phyloP scores from a whole-genome alignment of 2,113 vertebrate genomes.

The Scophthalmus maximus region DNA sequence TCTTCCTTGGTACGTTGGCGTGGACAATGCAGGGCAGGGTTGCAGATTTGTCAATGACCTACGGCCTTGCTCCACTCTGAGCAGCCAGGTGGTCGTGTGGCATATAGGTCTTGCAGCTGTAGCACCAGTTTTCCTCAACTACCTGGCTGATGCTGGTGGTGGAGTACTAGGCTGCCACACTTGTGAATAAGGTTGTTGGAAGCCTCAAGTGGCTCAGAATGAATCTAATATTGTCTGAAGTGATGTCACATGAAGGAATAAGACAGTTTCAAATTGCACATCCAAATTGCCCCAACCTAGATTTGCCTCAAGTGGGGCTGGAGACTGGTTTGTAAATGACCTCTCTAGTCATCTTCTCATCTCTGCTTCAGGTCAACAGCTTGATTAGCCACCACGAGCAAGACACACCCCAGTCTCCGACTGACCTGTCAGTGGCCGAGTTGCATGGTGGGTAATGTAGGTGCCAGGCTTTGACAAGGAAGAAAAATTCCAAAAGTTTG shows the following conservation, averaged over 20 bases:
- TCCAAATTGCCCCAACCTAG: too few relatives aligned
- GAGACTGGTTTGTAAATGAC: too few relatives aligned
- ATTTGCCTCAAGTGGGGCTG: too few relatives aligned
- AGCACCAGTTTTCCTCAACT: background rate
- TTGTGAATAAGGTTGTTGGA: background rate
- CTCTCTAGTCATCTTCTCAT: background rate
- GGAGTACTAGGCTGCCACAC: too few relatives aligned
- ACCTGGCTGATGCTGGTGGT: background rate
- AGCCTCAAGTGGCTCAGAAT: too few relatives aligned
- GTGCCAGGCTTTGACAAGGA: background rate
- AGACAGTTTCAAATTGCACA: too few relatives aligned
- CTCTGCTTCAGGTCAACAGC: background rate
- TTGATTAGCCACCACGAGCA: background rate
- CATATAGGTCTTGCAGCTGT: background rate
- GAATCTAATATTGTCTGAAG: too few relatives aligned
- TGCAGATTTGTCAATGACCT: background rate
- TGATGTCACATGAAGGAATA: too few relatives aligned
- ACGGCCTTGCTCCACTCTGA: background rate
- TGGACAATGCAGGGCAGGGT: constrained; percentile 5
- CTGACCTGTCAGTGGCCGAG: background rate
- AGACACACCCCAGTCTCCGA: background rate
- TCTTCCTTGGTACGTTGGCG: background rate
- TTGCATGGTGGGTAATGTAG: background rate
- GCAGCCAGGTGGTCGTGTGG: background rate
- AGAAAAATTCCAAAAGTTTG: background rate